These are phyloP conservation scores for Hoplodrina blanda DNA, from an alignment of 2,888 invertebrate species.

Conservation along the genomic window DNA sequence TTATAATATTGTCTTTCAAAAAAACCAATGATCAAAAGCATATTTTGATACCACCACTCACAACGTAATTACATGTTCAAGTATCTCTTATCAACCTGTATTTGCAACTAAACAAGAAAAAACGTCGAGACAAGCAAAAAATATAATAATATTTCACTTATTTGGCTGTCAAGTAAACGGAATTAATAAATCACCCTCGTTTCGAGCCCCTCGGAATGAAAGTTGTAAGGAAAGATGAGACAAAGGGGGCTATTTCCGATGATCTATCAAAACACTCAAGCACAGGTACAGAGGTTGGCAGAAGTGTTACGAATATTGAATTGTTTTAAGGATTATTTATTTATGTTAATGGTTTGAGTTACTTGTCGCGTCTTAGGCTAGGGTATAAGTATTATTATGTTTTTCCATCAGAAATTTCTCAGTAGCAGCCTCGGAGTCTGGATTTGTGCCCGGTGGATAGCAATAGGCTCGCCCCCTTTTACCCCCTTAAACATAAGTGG, in stretches of 20 bases:
- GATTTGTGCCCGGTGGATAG: too few relatives aligned
- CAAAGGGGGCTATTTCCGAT: slow-evolving; percentile 75
- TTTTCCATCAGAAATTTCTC: too few relatives aligned
- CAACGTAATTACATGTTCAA: slow-evolving; percentile 9
- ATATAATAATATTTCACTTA: slow-evolving; percentile 67
- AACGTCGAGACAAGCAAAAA: slow-evolving; percentile 37
- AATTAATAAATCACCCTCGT: slow-evolving; percentile 72
- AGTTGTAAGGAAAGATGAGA: slow-evolving; percentile 71
- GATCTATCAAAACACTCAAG: slow-evolving; percentile 77
- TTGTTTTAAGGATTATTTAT: slow-evolving; percentile 43
- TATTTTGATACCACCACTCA: slow-evolving; percentile 6
- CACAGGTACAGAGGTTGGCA: slow-evolving; percentile 57
- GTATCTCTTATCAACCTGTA: slow-evolving; percentile 30
- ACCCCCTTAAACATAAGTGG: too few relatives aligned
- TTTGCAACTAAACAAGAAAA: slow-evolving; percentile 18
- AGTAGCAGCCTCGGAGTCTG: too few relatives aligned
- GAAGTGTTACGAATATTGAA: slow-evolving; percentile 60
- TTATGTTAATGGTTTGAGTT: slow-evolving; percentile 28
- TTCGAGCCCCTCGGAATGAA: slow-evolving; percentile 65
- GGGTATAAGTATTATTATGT: too few relatives aligned
- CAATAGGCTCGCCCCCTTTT: too few relatives aligned
- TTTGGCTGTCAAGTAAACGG: slow-evolving; percentile 67
- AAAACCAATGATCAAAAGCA: slow-evolving; percentile 8
- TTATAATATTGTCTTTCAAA: neutral
- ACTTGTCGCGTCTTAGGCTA: slow-evolving; percentile 3